Base-by-base conservation (phyloP, 2,888 invertebrate genomes). In the Falcaria lacertinaria region DNA sequence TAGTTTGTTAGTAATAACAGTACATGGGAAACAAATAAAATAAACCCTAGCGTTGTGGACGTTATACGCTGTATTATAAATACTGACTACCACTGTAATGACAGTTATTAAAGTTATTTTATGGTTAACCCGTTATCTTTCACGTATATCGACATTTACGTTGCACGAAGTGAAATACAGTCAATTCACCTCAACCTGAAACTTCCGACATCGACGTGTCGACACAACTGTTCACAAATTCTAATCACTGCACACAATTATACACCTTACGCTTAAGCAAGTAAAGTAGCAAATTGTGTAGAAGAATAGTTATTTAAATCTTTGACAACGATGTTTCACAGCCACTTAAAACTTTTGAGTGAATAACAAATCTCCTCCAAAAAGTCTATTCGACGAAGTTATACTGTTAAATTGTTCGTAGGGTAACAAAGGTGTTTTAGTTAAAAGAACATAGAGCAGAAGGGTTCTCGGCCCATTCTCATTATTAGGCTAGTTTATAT, bases 341-440 rank as follows among this genome's bases (percentile, higher is more conserved):
- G 82, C 77, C 86, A 85, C 87, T 87, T 87, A 85, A 87, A 88
- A 87, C 74, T 87, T 87, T 80, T 76, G 76, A 86, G 80, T 83
- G 86, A 86, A 87, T 87, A 87, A 87, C 87, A 88, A 87, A 88
- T 86, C 87, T 84, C 69, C 71, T 77, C 72, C n/a, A n/a, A n/a
- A 86, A 84, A 87, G 84, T 86, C 79, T 80, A 78, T 82, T 80
- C 74, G 68, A 57, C 64, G 65, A 80, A 87, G 84, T 88, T 85
- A 73, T 69, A 68, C 81, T 73, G 83, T 80, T 84, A 84, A 86
- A 87, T 82, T 86, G 84, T 86, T 82, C 79, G 77, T 77, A 69
- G 64, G 74, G 69, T 75, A 77, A 76, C 72, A 71, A 71, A 73
- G 69, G 64, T 72, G 71, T n/a, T n/a, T n/a, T n/a, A n/a, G n/a